Evolutionary conservation across 35 echinoderm and acorn worm species (phyloP).

Genomic region (Stichopus chloronotus): DNA sequence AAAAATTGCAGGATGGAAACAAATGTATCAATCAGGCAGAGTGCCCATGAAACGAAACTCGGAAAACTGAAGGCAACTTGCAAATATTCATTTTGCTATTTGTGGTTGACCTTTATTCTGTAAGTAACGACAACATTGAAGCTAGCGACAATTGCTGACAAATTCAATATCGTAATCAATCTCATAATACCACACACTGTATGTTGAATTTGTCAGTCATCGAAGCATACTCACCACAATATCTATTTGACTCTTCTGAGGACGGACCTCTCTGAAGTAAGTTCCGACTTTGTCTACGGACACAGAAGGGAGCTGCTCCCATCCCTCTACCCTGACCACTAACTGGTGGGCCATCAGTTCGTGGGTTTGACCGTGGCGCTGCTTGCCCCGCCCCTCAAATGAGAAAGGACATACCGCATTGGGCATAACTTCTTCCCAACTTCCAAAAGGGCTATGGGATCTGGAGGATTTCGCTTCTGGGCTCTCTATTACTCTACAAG

Average conservation of each 20-base stretch:
- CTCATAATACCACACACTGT: too few relatives aligned
- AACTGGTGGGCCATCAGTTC: slow-evolving; percentile 85
- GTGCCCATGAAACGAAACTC: too few relatives aligned
- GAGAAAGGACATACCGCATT: slow-evolving; percentile 77
- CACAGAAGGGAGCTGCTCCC: slow-evolving; percentile 83
- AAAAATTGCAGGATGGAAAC: too few relatives aligned
- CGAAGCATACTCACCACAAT: slow-evolving; percentile 62
- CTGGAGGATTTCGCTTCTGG: slow-evolving; percentile 44
- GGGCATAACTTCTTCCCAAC: slow-evolving; percentile 78
- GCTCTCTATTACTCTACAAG: slow-evolving; percentile 56
- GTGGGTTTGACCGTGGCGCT: slow-evolving; percentile 88
- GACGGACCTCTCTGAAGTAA: slow-evolving; percentile 83
- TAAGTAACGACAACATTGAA: too few relatives aligned
- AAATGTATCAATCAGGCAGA: too few relatives aligned
- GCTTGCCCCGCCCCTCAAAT: slow-evolving; percentile 92
- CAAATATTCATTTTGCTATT: too few relatives aligned
- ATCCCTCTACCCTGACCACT: slow-evolving; percentile 88
- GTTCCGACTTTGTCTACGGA: slow-evolving; percentile 95
- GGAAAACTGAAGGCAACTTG: too few relatives aligned
- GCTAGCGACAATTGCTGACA: too few relatives aligned
- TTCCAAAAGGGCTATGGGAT: slow-evolving; percentile 56
- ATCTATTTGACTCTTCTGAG: slow-evolving; percentile 73
- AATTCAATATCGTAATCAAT: too few relatives aligned
- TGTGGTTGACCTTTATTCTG: too few relatives aligned
- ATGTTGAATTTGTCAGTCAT: too few relatives aligned